Conservation (phyloP, 2,888 invertebrate genomes). For the Thyatira batis region DNA sequence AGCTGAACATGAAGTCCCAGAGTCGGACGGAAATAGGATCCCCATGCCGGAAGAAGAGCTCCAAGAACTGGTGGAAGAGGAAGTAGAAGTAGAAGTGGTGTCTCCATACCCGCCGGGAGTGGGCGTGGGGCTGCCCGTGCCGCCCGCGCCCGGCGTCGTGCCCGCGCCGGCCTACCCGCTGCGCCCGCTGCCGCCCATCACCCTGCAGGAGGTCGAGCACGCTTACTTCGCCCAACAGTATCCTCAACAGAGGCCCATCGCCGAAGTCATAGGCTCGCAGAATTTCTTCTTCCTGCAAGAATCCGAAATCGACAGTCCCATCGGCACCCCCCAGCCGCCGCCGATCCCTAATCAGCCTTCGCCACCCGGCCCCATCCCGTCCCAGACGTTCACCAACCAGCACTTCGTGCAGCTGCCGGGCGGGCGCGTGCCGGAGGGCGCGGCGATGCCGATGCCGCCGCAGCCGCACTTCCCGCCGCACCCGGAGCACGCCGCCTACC, state of each 20-base stretch:
- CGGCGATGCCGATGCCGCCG: conserved; percentile 81
- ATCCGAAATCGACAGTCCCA: conserved; percentile 92
- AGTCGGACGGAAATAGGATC: conserved; percentile 37
- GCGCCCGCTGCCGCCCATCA: conserved; percentile 81
- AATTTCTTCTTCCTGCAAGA: conserved; percentile 94
- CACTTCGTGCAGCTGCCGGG: conserved; percentile 83
- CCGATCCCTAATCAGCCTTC: conserved; percentile 68
- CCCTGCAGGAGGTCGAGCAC: conserved; percentile 84
- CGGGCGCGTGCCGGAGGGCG: conserved; percentile 75
- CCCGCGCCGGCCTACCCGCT: conserved; percentile 81
- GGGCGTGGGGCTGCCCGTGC: conserved; percentile 63
- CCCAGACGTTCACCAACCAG: conserved; percentile 94
- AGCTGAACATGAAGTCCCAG: conserved; percentile 43
- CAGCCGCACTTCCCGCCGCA: conserved; percentile 75
- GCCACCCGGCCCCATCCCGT: conserved; percentile 83
- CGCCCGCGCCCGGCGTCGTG: conserved; percentile 77
- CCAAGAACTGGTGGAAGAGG: conserved; percentile 43
- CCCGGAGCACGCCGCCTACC: conserved; percentile 46
- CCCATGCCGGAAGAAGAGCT: conserved; percentile 38
- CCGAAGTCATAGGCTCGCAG: conserved; percentile 89
- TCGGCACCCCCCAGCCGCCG: conserved; percentile 78
- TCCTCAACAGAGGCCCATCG: conserved; percentile 84
- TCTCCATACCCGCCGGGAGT: conserved; percentile 39
- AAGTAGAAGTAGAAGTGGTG: conserved; percentile 37
- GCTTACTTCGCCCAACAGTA: conserved; percentile 84